Percentiles rank a stretch among this genome's conserved stretches.
phyloP scores from a whole-genome alignment of 1,140 invertebrate species.

The Atta cephalotes region DNA sequence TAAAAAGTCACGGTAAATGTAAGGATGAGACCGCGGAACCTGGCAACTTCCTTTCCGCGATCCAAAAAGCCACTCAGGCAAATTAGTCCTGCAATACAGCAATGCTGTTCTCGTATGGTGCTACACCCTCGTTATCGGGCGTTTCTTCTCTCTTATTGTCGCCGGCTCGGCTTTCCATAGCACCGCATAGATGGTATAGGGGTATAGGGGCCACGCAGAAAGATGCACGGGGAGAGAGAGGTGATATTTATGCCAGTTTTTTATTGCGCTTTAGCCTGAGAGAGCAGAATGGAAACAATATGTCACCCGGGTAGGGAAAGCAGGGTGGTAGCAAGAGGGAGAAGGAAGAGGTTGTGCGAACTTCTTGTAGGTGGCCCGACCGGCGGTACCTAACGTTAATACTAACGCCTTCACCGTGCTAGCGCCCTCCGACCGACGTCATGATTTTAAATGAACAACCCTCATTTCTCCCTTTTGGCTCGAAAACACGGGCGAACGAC shows the following conservation, averaged over 20 bases:
- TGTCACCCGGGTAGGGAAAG: constrained; percentile 77
- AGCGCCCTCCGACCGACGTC: constrained; percentile 68
- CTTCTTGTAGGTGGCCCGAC: constrained; percentile 79
- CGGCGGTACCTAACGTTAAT: constrained; percentile 80
- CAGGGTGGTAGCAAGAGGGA: constrained; percentile 32
- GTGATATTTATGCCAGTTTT: constrained; percentile 85
- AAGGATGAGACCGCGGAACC: constrained; percentile 13
- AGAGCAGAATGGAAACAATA: constrained; percentile 85
- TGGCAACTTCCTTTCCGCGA: constrained; percentile 43
- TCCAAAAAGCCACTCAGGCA: constrained; percentile 85
- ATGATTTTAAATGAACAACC: constrained; percentile 83
- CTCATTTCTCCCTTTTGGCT: constrained; percentile 67
- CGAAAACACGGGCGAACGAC: constrained; percentile 64
- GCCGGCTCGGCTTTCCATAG: constrained; percentile 43
- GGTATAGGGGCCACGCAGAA: constrained; percentile 36
- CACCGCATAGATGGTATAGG: constrained; percentile 48
- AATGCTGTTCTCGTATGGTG: constrained; percentile 59
- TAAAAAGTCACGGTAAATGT: constrained; percentile 6
- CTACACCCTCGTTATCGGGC: constrained; percentile 59
- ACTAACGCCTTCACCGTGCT: constrained; percentile 75
- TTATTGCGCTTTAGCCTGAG: constrained; percentile 82
- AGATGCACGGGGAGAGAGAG: constrained; percentile 44
- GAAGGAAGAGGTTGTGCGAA: constrained; percentile 74
- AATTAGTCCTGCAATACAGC: constrained; percentile 79
- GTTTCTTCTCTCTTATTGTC: constrained; percentile 77